These are phyloP conservation scores for Aeoliscus strigatus DNA, from an alignment of 2,797 vertebrate species.

Conservation along the genomic window DNA sequence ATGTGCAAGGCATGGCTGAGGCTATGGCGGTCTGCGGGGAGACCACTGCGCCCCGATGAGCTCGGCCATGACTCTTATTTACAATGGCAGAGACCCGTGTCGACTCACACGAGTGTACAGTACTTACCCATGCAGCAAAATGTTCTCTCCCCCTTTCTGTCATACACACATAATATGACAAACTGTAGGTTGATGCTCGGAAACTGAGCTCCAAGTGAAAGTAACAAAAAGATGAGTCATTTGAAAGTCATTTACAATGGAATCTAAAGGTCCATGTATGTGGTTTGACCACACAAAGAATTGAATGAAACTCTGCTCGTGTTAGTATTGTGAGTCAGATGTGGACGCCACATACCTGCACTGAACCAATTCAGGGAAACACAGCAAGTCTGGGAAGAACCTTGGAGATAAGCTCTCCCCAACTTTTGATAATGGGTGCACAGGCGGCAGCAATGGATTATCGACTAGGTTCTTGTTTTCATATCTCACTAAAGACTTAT, in stretches of 20 bases:
- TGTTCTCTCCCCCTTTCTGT: conserved; percentile 15
- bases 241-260: conserved; percentile 60
- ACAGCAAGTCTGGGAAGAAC: conserved; percentile 40
- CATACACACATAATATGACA: conserved; percentile 51
- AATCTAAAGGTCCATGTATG: conserved; percentile 55
- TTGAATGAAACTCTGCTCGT: conserved; percentile 54
- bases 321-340: conserved; percentile 40
- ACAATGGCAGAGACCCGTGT: conserved; percentile 66
- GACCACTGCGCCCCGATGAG: conserved; percentile 66
- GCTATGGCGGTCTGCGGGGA: conserved; percentile 61
- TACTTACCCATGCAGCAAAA: conserved; percentile 19
- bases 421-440: conserved; percentile 49
- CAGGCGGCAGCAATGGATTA: conserved; percentile 47
- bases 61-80: conserved; percentile 76
- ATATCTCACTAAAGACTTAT: conserved; percentile 38
- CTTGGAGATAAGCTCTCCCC: conserved; percentile 52
- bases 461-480: conserved; percentile 38
- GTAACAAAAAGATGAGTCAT: conserved; percentile 56
- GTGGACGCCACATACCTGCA: conserved; percentile 23
- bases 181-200: conserved; percentile 50
- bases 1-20: conserved; percentile 64
- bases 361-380: conserved; percentile 46
- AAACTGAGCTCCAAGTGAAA: conserved; percentile 56
- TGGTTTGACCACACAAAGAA: conserved; percentile 49
- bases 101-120: conserved; percentile 48